Conservation (phyloP, 2,113 vertebrate species). For the Cololabis saira region DNA sequence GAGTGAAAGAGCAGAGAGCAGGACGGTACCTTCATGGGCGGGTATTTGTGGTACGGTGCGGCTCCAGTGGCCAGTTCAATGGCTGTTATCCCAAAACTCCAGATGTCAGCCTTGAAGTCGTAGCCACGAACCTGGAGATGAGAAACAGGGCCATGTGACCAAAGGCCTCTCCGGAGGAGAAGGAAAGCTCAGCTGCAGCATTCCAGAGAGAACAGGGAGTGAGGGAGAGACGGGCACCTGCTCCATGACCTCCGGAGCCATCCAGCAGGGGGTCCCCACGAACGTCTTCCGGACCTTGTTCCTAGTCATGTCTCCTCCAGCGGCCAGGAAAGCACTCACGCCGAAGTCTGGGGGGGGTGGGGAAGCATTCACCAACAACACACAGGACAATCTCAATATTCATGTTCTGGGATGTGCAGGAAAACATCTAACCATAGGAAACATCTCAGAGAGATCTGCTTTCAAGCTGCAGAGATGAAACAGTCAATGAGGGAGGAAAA, state of each 20-base stretch:
- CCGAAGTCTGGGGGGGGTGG: slow-evolving; percentile 87
- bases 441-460: not conserved
- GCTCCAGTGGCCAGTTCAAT: slow-evolving; percentile 97
- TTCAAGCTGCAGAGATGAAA: not conserved
- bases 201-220: not conserved
- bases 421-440: not conserved
- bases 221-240: slow-evolving; percentile 81
- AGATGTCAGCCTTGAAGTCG: slow-evolving; percentile 99
- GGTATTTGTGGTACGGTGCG: slow-evolving; percentile 98
- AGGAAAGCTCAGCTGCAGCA: not conserved
- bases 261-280: slow-evolving; percentile 98
- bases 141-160: slow-evolving; percentile 19
- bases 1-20: not conserved
- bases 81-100: slow-evolving; percentile 99
- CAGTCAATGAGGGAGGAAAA: not conserved
- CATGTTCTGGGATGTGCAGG: not conserved
- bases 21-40: slow-evolving; percentile 92
- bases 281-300: slow-evolving; percentile 99
- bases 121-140: slow-evolving; percentile 91
- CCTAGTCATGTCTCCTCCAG: slow-evolving; percentile 96
- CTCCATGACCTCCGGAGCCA: slow-evolving; percentile 99
- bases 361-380: not conserved
- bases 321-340: slow-evolving; percentile 96
- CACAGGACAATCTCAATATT: not conserved
- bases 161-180: not conserved